Evolutionary conservation across 2,888 invertebrate genomes (phyloP).

Genomic region (Tenthredo distinguenda): DNA sequence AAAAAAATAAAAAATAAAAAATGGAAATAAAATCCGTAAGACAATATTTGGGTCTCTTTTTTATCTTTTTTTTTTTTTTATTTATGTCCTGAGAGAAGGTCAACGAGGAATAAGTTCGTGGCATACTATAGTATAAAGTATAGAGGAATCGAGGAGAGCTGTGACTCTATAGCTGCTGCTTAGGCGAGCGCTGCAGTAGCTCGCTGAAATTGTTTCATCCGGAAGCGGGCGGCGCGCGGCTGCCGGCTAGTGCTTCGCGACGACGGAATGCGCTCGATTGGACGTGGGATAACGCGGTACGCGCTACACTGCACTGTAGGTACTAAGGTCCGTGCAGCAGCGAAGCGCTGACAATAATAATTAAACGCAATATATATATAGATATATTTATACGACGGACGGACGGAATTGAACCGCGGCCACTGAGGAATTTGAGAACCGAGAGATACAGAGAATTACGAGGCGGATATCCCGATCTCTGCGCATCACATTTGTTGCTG

Average conservation of each 20-base stretch:
- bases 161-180: neutral
- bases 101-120: too few species aligned
- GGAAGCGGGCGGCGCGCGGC: neutral
- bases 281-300: constrained; percentile 25
- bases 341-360: neutral
- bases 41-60: neutral
- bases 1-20: neutral
- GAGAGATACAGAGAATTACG: neutral
- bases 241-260: neutral
- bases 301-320: neutral
- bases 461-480: neutral
- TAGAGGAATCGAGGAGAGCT: neutral
- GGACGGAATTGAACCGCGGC: constrained; percentile 1
- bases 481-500: neutral
- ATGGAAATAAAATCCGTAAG: neutral
- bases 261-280: constrained; percentile 34
- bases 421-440: neutral
- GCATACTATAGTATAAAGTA: too few species aligned
- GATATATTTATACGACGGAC: neutral
- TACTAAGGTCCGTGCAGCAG: neutral
- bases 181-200: neutral
- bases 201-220: constrained; percentile 4
- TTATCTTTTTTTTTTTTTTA: too few species aligned
- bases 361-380: neutral
- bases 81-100: too few species aligned